Evolutionary conservation across 2,113 vertebrate genomes (phyloP).

Genomic region (Pithys albifrons): DNA sequence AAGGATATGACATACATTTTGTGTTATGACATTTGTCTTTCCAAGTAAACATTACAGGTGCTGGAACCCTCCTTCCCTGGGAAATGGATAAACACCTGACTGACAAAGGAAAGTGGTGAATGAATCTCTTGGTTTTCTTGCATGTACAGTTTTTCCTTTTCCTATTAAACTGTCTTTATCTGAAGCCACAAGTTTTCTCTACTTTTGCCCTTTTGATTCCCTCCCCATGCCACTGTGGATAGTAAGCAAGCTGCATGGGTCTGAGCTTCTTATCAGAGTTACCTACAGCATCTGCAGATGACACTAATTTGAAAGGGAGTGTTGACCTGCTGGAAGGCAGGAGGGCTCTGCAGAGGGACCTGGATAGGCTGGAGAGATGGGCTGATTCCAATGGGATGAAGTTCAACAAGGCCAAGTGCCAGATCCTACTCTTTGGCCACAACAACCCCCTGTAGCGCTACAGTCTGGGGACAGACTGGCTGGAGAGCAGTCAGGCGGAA

Average conservation of each 20-base stretch:
- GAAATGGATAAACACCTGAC: neutral
- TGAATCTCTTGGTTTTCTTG: neutral
- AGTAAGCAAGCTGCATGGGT: neutral
- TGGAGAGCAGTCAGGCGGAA: no score
- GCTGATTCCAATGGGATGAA: no score
- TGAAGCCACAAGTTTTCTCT: neutral
- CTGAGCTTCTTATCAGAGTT: neutral
- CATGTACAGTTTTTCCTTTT: neutral
- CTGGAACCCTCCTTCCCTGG: neutral
- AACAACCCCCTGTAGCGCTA: no score
- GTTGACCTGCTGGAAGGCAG: no score
- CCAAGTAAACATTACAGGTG: accelerated
- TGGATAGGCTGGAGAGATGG: no score
- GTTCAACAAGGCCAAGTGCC: no score
- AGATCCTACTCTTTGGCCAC: no score
- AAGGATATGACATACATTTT: neutral
- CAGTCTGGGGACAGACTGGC: no score
- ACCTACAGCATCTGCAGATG: neutral
- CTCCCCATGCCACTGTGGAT: accelerated
- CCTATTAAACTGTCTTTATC: neutral
- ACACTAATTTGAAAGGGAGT: no score
- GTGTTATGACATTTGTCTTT: neutral
- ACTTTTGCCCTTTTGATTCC: neutral
- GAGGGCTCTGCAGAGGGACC: no score
- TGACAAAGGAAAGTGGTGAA: neutral